These are phyloP conservation scores for Copidosoma floridanum DNA, from an alignment of 1,140 invertebrate genomes.

Conservation along the genomic window DNA sequence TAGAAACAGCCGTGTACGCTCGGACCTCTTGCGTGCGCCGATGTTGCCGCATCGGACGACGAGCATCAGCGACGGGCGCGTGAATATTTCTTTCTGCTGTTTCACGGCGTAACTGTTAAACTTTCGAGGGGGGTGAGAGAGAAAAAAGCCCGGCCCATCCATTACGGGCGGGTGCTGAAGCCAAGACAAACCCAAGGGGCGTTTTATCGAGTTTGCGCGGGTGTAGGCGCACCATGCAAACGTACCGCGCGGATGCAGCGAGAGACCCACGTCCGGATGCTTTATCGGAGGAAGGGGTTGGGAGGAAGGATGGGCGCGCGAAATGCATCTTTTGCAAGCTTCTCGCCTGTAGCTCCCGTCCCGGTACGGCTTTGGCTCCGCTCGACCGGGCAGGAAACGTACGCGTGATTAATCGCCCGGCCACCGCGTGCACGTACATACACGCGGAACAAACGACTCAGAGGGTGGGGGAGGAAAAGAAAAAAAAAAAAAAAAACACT, in stretches of 20 bases:
- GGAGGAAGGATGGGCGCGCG: constrained; percentile 1
- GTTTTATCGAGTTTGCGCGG: constrained; percentile 8
- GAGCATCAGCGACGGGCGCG: too few relatives aligned
- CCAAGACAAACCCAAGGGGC: constrained; percentile 1
- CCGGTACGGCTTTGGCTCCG: background rate
- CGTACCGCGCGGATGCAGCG: constrained; percentile 7
- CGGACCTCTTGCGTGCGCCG: too few relatives aligned
- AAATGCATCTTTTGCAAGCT: constrained; percentile 19
- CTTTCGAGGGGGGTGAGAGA: too few relatives aligned
- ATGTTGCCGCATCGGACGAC: too few relatives aligned
- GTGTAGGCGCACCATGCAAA: background rate
- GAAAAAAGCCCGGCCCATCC: background rate
- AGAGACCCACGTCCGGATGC: background rate
- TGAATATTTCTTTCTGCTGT: too few relatives aligned
- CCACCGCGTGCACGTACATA: too few relatives aligned
- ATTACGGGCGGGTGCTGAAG: background rate
- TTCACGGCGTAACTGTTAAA: too few relatives aligned
- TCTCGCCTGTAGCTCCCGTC: constrained; percentile 1
- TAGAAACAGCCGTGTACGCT: too few relatives aligned
- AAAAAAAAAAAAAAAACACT: constrained; percentile 6
- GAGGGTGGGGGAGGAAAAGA: too few relatives aligned
- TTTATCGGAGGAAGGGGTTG: constrained; percentile 2
- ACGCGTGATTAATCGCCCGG: constrained; percentile 40
- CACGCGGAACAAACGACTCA: too few relatives aligned
- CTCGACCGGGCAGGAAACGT: constrained; percentile 11